Evolutionary conservation across 2,797 vertebrate species (phyloP), one percentile per base, ranked within the genome.

Genomic region (Mionectes olivaceus): DNA sequence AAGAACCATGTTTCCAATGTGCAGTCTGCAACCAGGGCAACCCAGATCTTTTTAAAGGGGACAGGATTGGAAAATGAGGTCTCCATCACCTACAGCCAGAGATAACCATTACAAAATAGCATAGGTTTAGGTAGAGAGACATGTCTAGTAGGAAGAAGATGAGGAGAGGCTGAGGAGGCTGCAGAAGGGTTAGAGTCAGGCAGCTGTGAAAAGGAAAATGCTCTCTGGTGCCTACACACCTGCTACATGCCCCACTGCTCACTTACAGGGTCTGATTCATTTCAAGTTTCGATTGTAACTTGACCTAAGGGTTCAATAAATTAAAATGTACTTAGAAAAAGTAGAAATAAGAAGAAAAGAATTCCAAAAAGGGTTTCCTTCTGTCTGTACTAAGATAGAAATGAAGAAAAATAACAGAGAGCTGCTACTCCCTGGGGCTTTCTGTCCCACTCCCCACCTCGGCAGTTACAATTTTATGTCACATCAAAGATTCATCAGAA

Each of bases 211-310:
- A 77, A 78, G 49, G 7, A 81, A 83, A 81, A 74, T 37, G 13
- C 4, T 46, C 28, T 50, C 32, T 70, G 46, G 30, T 37, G 21
- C 25, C 44, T 46, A 64, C 52, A 60, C 24, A 30, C 17, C 10
- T 71, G 57, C 33, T 60, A 47, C 15, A 17, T 11, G 28, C 9
- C 37, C 33, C 32, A 7, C 22, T 33, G 32, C 47, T 77, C 28
- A 18, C 27, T 52, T 37, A 33, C 1, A 63, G 21, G 7, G 22
- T n/a, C 7, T 2, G 1, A 41, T 81, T 30, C 0, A 1, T n/a
- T 55, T 52, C n/a, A 23, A 65, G 32, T 78, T 18, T 41, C 67
- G 43, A 16, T 43, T 63, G 30, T 46, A 73, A 60, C 17, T 33
- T 82, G 61, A 79, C 14, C 46, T 82, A 46, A 61, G 15, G 7